Conservation (phyloP, 2,113 vertebrate species). For the Hemibagrus wyckioides region DNA sequence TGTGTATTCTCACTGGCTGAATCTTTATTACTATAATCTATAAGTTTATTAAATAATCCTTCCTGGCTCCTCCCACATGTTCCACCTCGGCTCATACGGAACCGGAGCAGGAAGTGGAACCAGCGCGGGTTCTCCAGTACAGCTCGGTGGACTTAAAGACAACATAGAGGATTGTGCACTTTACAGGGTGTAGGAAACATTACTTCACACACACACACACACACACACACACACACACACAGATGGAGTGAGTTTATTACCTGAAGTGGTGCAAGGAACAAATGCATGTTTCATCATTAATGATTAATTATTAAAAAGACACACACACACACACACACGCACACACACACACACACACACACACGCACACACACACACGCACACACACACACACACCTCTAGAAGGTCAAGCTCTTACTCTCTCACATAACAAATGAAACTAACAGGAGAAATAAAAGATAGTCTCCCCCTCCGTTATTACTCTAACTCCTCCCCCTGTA, state of each 20-base stretch:
- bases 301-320: conserved; percentile 53
- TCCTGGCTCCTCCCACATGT: background rate
- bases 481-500: background rate
- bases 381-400: background rate
- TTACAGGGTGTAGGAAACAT: background rate
- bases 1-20: too few species aligned
- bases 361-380: conserved; percentile 38
- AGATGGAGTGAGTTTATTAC: conserved; percentile 78
- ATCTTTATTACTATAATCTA: too few species aligned
- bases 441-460: too few species aligned
- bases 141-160: background rate
- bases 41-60: too few species aligned
- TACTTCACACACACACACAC: conserved; percentile 31
- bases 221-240: conserved; percentile 37
- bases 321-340: too few species aligned
- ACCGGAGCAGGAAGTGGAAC: background rate
- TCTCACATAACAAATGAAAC: background rate
- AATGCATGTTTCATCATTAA: conserved; percentile 71
- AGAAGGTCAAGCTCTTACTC: background rate
- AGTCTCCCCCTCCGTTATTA: background rate
- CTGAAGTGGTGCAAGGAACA: conserved; percentile 69
- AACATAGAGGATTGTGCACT: background rate
- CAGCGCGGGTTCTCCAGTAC: background rate
- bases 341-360: conserved; percentile 10
- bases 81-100: too few species aligned